Evolutionary conservation across 1,140 invertebrate species (phyloP).

Genomic region (Dolichoris vasculosae): DNA sequence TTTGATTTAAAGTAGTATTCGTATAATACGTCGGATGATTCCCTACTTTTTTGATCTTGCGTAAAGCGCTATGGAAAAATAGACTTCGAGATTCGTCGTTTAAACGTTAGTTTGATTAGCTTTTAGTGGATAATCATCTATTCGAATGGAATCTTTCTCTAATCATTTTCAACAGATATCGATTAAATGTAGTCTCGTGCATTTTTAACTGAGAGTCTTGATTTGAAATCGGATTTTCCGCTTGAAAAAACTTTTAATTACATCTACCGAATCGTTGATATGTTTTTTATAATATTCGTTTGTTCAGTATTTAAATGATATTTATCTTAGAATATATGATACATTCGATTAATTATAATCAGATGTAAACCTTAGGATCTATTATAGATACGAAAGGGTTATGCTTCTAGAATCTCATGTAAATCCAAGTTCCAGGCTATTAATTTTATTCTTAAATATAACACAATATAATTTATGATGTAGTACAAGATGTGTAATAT

Average conservation of each 20-base stretch:
- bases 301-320: too few species aligned
- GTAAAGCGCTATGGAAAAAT: background rate
- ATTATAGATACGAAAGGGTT: background rate
- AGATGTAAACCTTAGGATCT: background rate
- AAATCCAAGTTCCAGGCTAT: background rate
- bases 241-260: too few species aligned
- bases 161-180: too few species aligned
- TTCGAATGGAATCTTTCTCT: too few species aligned
- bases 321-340: background rate
- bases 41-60: background rate
- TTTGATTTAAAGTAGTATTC: background rate
- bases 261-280: too few species aligned
- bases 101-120: background rate
- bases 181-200: too few species aligned
- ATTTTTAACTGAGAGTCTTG: too few species aligned
- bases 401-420: background rate
- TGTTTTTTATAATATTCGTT: too few species aligned
- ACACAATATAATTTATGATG: background rate
- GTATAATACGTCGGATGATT: background rate
- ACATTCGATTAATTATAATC: background rate
- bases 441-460: background rate
- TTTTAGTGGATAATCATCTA: too few species aligned
- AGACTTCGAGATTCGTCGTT: background rate
- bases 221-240: too few species aligned
- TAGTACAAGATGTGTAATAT: background rate